phyloP scores from a whole-genome alignment of 2,113 vertebrate species.

The Ochotona curzoniae region DNA sequence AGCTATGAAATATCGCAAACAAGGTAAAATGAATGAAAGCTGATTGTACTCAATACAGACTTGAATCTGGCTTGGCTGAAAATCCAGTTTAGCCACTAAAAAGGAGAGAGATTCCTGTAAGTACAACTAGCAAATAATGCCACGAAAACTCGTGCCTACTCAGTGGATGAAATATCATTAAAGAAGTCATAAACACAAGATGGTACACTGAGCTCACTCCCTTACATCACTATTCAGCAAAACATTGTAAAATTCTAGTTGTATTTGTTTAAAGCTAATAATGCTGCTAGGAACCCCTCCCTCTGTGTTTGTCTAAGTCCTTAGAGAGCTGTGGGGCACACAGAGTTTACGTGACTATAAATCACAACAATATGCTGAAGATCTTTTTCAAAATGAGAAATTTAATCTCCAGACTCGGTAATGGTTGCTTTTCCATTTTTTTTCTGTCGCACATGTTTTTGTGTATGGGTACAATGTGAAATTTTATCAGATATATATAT shows the following conservation, averaged over 20 bases:
- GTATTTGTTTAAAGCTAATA: background rate
- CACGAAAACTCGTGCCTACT: background rate
- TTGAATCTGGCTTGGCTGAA: background rate
- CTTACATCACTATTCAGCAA: background rate
- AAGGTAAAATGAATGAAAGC: background rate
- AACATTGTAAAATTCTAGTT: background rate
- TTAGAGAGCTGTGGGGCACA: background rate
- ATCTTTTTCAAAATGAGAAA: background rate
- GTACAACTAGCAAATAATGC: background rate
- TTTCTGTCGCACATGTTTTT: no score
- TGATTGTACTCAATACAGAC: background rate
- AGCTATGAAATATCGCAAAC: background rate
- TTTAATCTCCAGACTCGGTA: background rate
- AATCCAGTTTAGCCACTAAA: background rate
- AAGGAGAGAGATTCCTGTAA: background rate
- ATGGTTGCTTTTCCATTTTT: no score
- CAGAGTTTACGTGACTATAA: background rate
- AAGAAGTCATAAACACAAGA: background rate
- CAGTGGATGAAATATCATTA: background rate
- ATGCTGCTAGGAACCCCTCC: background rate
- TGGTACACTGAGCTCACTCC: background rate
- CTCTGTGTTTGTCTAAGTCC: background rate
- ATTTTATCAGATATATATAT: no score
- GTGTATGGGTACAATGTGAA: no score
- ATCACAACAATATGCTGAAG: background rate